phyloP scores from a whole-genome alignment of 2,888 invertebrate genomes.

The Eristalis pertinax region DNA sequence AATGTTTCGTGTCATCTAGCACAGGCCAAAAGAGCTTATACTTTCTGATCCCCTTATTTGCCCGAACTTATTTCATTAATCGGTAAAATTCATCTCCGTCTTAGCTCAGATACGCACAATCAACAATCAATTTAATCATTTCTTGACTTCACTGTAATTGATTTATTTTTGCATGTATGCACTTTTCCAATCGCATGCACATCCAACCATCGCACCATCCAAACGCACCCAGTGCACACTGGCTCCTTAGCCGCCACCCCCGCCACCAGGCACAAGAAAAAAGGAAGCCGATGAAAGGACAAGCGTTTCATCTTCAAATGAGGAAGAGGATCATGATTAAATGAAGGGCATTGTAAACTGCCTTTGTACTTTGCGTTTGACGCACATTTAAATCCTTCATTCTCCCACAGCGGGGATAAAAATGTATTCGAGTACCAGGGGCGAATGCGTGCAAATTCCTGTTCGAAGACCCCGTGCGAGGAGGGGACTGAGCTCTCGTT shows the following conservation, averaged over 20 bases:
- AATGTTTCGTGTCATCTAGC: too few species aligned
- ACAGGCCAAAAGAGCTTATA: too few species aligned
- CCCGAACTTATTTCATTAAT: too few species aligned
- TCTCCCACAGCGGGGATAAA: slow-evolving; percentile 60
- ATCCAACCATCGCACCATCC: neutral
- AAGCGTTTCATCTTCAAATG: slow-evolving; percentile 68
- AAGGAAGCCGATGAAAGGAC: slow-evolving; percentile 70
- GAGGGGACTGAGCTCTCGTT: neutral
- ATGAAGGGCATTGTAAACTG: slow-evolving; percentile 72
- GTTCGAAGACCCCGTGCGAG: neutral
- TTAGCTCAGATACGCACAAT: neutral
- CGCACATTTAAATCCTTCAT: slow-evolving; percentile 69
- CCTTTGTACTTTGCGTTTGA: slow-evolving; percentile 70
- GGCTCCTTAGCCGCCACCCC: neutral
- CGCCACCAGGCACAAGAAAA: slow-evolving; percentile 31
- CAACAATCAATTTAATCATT: slow-evolving; percentile 2
- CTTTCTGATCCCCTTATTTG: too few species aligned
- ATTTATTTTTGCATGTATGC: slow-evolving; percentile 13
- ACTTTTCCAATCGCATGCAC: slow-evolving; percentile 18
- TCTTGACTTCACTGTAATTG: slow-evolving; percentile 13
- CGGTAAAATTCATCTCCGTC: too few species aligned
- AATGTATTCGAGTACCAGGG: slow-evolving; percentile 67
- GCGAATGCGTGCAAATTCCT: slow-evolving; percentile 65
- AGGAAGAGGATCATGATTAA: slow-evolving; percentile 70
- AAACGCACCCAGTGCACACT: neutral